Conservation (phyloP, 2,113 vertebrate species). For the Hemichromis elongatus region DNA sequence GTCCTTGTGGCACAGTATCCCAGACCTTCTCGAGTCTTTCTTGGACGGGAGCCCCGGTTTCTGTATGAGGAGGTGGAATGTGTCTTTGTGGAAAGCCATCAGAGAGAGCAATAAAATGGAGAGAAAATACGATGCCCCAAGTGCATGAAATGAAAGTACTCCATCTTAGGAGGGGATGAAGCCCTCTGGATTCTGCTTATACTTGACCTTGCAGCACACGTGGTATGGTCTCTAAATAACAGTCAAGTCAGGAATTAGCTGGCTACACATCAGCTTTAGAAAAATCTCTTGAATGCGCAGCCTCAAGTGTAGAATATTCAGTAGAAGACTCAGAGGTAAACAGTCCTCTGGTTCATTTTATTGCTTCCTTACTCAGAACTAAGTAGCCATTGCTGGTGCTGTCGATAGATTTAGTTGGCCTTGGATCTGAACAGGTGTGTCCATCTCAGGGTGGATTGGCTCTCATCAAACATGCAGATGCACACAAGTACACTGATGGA, state of each 20-base stretch:
- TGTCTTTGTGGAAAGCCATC: conserved; percentile 62
- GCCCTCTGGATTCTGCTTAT: conserved; percentile 48
- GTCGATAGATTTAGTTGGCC: conserved; percentile 21
- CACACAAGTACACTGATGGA: neutral
- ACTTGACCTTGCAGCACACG: conserved; percentile 56
- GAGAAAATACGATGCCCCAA: conserved; percentile 64
- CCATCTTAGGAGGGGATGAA: conserved; percentile 56
- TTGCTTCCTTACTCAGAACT: conserved; percentile 20
- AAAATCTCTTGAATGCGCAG: neutral
- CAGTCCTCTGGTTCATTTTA: conserved; percentile 12
- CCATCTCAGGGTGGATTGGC: neutral
- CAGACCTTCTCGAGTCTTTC: conserved; percentile 44
- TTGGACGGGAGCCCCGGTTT: conserved; percentile 50
- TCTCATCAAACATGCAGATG: neutral
- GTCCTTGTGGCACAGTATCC: conserved; percentile 54
- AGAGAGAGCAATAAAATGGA: conserved; percentile 66
- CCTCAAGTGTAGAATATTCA: conserved; percentile 39
- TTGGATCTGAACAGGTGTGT: conserved; percentile 1
- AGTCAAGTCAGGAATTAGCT: conserved; percentile 16
- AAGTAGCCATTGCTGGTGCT: conserved; percentile 15
- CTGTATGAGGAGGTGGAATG: conserved; percentile 59
- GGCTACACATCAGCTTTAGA: conserved; percentile 27
- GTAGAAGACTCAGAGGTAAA: conserved; percentile 12
- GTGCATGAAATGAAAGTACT: conserved; percentile 69
- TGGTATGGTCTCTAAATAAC: conserved; percentile 52